phyloP scores from a whole-genome alignment of 1,140 invertebrate species.

The Coboldia fuscipes region DNA sequence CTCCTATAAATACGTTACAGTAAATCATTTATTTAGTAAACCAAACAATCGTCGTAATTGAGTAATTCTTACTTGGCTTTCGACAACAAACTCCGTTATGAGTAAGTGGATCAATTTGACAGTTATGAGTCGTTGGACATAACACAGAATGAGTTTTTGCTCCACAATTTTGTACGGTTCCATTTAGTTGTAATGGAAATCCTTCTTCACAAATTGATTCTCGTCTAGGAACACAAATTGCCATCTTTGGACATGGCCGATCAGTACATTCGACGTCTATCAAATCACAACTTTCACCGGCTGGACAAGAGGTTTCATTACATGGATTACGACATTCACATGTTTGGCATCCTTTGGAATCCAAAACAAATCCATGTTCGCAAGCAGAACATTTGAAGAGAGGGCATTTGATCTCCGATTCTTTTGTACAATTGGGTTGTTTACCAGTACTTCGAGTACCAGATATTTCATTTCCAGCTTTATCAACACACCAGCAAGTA shows the following conservation, averaged over 20 bases:
- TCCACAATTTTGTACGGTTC: conserved; percentile 41
- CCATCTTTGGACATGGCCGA: conserved; percentile 46
- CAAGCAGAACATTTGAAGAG: conserved; percentile 37
- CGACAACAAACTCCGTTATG: conserved; percentile 64
- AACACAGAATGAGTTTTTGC: conserved; percentile 35
- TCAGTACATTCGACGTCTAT: conserved; percentile 25
- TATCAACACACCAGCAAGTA: conserved; percentile 79
- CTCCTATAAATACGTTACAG: conserved; percentile 37
- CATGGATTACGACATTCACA: conserved; percentile 64
- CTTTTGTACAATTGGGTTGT: conserved; percentile 18
- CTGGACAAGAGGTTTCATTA: conserved; percentile 42
- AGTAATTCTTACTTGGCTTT: conserved; percentile 38
- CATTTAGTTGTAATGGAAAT: conserved; percentile 32
- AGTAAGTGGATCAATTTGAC: conserved; percentile 55
- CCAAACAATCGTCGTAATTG: conserved; percentile 1
- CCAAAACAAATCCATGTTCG: conserved; percentile 40
- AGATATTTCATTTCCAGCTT: conserved; percentile 56
- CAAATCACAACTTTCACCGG: conserved; percentile 40
- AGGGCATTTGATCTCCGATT: conserved; percentile 32
- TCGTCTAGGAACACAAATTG: conserved; percentile 54
- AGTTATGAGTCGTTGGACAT: conserved; percentile 67
- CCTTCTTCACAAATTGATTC: conserved; percentile 49
- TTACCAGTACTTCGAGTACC: conserved; percentile 25
- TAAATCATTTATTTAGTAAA: conserved; percentile 2
- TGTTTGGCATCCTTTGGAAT: conserved; percentile 44